Evolutionary conservation across 2,113 vertebrate genomes (phyloP), one percentile per base, ranked within the genome.

Genomic region (Channa maculata): DNA sequence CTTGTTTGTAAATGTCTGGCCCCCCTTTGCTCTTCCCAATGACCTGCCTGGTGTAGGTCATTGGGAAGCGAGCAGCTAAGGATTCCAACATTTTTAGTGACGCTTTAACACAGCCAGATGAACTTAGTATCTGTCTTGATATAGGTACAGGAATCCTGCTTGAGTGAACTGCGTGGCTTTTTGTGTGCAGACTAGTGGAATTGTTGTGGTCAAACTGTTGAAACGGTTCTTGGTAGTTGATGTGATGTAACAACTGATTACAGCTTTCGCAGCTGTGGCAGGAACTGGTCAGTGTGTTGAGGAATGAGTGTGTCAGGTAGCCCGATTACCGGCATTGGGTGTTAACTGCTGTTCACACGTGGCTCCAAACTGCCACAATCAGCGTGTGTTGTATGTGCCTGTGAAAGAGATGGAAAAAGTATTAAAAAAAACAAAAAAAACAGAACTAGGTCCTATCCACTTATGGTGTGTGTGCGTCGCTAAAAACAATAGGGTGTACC

Each of bases 281-380:
- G 59, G 24, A 78, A 62, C 67, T 50, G 74, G 77, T 63, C 58
- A 72, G 46, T 43, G 38, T 55, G 39, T 50, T 33, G 24, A 58
- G 48, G 53, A 12, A 11, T 60, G 8, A 57, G 14, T 60, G 49
- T 54, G 34, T 51, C 33, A 67, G 15, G 55, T 63, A 66, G 33
- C 36, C 63, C 68, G 45, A 34, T 71, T n/a, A 51, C 49, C 57
- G 44, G 41, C 45, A 5, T 12, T 65, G 62, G 45, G 51, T 41
- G 69, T 71, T 53, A 64, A 68, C 49, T 70, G 61, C 75, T 74
- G 49, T 80, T 87, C 44, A 73, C 74, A 48, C 52, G 45, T 65
- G n/a, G 8, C 45, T 63, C 49, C 54, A 87, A 86, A 83, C 15
- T 80, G 76, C 59, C 62, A 64, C 6, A 62, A 44, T 89, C 52